Percentiles rank a stretch among this genome's conserved stretches.
phyloP scores from a whole-genome alignment of 1,140 invertebrate genomes.

The Drosophila nebulosa region DNA sequence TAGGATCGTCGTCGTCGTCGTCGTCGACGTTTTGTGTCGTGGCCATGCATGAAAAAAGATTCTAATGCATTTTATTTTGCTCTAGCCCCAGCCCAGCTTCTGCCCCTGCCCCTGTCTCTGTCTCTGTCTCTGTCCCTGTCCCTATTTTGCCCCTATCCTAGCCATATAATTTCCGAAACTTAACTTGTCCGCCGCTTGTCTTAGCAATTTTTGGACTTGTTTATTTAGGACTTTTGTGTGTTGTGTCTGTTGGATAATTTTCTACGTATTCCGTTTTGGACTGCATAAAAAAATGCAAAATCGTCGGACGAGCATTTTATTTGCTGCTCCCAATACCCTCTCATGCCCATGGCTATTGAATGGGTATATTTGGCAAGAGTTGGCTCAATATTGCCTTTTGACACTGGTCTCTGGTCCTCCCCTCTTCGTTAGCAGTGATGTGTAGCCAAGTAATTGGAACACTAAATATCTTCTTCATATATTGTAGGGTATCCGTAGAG shows the following conservation, averaged over 20 bases:
- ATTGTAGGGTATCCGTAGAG: constrained; percentile 22
- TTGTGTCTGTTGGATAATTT: constrained; percentile 54
- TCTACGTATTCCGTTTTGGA: constrained; percentile 44
- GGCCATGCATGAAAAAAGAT: constrained; percentile 71
- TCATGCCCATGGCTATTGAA: background rate
- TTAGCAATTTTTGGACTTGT: constrained; percentile 70
- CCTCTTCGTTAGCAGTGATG: too few relatives aligned
- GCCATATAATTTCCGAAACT: constrained; percentile 57
- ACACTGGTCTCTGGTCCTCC: background rate
- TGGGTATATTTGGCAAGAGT: background rate
- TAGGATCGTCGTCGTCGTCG: constrained; percentile 27
- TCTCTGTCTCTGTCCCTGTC: background rate
- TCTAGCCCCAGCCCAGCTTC: background rate
- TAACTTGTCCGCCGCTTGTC: constrained; percentile 51
- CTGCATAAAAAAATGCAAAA: constrained; percentile 70
- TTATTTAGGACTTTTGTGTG: constrained; percentile 63
- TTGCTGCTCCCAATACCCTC: constrained; percentile 45
- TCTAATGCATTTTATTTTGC: constrained; percentile 66
- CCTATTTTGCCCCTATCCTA: constrained; percentile 13
- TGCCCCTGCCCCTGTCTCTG: background rate
- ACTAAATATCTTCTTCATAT: too few relatives aligned
- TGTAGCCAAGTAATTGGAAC: background rate
- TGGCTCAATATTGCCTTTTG: too few relatives aligned
- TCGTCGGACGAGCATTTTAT: constrained; percentile 49
- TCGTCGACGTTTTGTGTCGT: constrained; percentile 34